Evolutionary conservation across 2,888 invertebrate genomes (phyloP).

Genomic region (Cabera pusaria): DNA sequence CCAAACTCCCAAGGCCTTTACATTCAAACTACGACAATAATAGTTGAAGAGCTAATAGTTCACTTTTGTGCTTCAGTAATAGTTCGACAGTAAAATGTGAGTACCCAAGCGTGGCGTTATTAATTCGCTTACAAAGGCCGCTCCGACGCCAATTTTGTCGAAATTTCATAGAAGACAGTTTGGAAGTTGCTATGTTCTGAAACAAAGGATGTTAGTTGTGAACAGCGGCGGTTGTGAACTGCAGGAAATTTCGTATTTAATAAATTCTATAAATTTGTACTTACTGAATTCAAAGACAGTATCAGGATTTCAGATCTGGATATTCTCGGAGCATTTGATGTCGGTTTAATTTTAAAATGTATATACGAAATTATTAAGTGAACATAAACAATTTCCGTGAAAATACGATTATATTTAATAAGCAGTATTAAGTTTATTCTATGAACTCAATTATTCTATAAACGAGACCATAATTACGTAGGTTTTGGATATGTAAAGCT

Average conservation of each 20-base stretch:
- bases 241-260: constrained; percentile 11
- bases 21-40: constrained; percentile 31
- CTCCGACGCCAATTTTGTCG: constrained; percentile 29
- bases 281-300: too few species aligned
- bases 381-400: too few species aligned
- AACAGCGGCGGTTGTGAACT: constrained; percentile 5
- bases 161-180: constrained; percentile 33
- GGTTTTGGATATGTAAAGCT: constrained; percentile 31
- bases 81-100: constrained; percentile 28
- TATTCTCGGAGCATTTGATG: too few species aligned
- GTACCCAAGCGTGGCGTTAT: constrained; percentile 30
- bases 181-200: constrained; percentile 28
- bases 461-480: constrained; percentile 18
- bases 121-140: constrained; percentile 34
- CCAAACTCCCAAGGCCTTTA: constrained; percentile 26
- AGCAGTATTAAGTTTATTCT: too few species aligned
- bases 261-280: too few species aligned
- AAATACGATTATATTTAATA: too few species aligned
- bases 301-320: too few species aligned
- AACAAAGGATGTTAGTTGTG: constrained; percentile 18
- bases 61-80: constrained; percentile 29
- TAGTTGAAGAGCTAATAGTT: constrained; percentile 29
- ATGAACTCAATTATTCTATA: constrained; percentile 25
- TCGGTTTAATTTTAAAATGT: too few species aligned
- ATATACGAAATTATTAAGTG: too few species aligned